Evolutionary conservation across 2,797 vertebrate genomes (phyloP), one percentile per base, ranked within the genome.

Genomic region (Esox masquinongy): DNA sequence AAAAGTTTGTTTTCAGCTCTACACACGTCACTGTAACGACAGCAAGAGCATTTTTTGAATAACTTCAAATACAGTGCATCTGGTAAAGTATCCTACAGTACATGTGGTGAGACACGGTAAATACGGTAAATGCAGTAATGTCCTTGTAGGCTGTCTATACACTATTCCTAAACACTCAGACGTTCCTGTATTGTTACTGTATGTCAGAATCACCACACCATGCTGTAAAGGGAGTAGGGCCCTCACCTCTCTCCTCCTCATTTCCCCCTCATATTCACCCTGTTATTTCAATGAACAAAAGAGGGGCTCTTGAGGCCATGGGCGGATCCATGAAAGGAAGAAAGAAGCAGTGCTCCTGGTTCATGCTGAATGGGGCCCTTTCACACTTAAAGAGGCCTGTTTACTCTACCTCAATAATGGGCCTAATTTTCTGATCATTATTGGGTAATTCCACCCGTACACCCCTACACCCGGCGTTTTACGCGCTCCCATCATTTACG

Each of bases 361-460:
- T 86, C 81, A 64, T 78, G 77, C 86, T 94, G 92, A 94, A 94
- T 93, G 67, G 91, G 70, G 82, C 82, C 91, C 93, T 94, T 94
- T 94, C 94, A 94, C 91, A 87, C 92, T 83, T 81, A 87, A 88
- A 91, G 90, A 87, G 93, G 90, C 90, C 91, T 94, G 94, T 95
- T 95, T 95, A 94, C 94, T 92, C 92, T 93, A 83, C 88, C 83
- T 90, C 85, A 92, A 94, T 93, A 94, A 94, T 93, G 88, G 90
- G 88, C 91, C 93, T 93, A 93, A 94, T 94, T 94, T 94, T 94
- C 90, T 90, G 89, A 94, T 94, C 93, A 94, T 95, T 94, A 94
- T 93, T 94, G 90, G 90, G 92, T 93, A 90, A 93, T 93, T 91
- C 91, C 89, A 86, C 29, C 29, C 29, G 29, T 31, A 31, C 29